These are phyloP conservation scores for Hermetia illucens DNA, from an alignment of 1,140 invertebrate species.

Conservation along the genomic window DNA sequence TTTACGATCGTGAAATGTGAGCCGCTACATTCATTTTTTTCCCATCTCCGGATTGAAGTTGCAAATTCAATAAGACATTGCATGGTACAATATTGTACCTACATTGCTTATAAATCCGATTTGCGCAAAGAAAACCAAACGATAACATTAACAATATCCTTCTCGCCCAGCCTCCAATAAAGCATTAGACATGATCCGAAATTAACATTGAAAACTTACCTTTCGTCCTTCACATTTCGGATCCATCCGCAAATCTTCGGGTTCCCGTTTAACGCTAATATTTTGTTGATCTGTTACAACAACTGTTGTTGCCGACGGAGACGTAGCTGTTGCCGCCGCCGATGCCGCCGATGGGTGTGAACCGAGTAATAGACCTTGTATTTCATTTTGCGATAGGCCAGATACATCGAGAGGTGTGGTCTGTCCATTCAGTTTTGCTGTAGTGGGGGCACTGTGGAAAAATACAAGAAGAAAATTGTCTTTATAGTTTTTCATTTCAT, in stretches of 20 bases:
- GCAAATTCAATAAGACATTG: too few species aligned
- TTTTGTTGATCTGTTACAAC: slow-evolving; percentile 21
- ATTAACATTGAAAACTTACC: too few species aligned
- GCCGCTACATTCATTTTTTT: too few species aligned
- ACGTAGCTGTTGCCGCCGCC: slow-evolving; percentile 7
- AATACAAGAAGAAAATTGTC: slow-evolving; percentile 1
- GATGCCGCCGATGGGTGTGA: slow-evolving; percentile 22
- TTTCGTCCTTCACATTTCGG: slow-evolving; percentile 26
- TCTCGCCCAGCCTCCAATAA: too few species aligned
- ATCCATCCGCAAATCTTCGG: slow-evolving; percentile 31
- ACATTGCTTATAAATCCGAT: too few species aligned
- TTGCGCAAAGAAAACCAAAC: too few species aligned
- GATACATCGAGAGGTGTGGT: slow-evolving; percentile 32
- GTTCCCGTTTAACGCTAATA: slow-evolving; percentile 30
- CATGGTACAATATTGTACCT: too few species aligned
- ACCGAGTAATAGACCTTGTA: slow-evolving; percentile 31
- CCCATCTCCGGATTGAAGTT: too few species aligned
- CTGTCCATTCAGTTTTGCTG: slow-evolving; percentile 26
- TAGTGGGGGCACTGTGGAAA: slow-evolving; percentile 12
- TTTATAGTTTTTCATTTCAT: too few species aligned
- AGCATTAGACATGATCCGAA: too few species aligned
- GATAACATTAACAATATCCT: too few species aligned
- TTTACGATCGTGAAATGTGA: too few species aligned
- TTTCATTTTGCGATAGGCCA: slow-evolving; percentile 32
- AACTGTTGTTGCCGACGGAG: slow-evolving; percentile 7